Percentiles rank a stretch among this genome's conserved stretches.
phyloP scores from a whole-genome alignment of 1,140 invertebrate species.

The Drosophila pallidifrons region DNA sequence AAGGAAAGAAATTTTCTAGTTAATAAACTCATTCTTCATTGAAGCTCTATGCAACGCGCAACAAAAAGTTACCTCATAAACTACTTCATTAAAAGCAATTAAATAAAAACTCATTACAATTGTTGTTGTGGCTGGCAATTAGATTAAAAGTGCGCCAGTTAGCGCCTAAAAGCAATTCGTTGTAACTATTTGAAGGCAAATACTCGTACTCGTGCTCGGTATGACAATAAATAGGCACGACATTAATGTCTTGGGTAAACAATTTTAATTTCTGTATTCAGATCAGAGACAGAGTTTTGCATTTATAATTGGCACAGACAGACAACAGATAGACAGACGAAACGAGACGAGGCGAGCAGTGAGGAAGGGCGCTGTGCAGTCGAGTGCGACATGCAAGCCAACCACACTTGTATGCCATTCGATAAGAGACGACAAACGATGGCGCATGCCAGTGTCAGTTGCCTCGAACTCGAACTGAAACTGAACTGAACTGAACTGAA shows the following conservation, averaged over 20 bases:
- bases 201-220: slow-evolving; percentile 1
- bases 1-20: too few relatives aligned
- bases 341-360: background rate
- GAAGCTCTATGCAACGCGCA: too few relatives aligned
- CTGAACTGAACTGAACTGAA: slow-evolving; percentile 33
- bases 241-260: slow-evolving; percentile 80
- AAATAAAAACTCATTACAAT: background rate
- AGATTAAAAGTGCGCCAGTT: slow-evolving; percentile 53
- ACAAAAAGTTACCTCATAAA: too few relatives aligned
- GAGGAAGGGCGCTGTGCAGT: slow-evolving; percentile 5
- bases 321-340: slow-evolving; percentile 5
- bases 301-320: slow-evolving; percentile 56
- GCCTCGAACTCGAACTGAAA: slow-evolving; percentile 25
- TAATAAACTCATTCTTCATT: too few relatives aligned
- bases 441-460: slow-evolving; percentile 47
- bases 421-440: slow-evolving; percentile 72
- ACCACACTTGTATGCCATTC: slow-evolving; percentile 50
- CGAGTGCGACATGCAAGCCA: slow-evolving; percentile 53
- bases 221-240: slow-evolving; percentile 45
- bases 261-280: slow-evolving; percentile 74
- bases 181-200: slow-evolving; percentile 58
- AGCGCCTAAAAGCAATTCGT: slow-evolving; percentile 76
- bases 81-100: background rate
- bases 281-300: slow-evolving; percentile 50
- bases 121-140: slow-evolving; percentile 31